Evolutionary conservation across 2,888 invertebrate species (phyloP), one percentile per base, ranked within the genome.

Genomic region (Chrysina gloriosa): DNA sequence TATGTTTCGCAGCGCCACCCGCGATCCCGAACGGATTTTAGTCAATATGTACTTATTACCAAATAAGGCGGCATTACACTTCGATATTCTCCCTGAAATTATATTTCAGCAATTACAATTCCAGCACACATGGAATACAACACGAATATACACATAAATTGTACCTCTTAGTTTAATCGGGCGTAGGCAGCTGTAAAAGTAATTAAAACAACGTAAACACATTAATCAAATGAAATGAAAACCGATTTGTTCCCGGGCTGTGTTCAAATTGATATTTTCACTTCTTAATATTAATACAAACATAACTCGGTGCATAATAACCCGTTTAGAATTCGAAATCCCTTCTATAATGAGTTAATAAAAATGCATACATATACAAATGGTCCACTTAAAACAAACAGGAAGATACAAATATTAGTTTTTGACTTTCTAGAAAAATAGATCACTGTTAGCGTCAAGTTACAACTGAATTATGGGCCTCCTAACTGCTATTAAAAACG

Each of bases 331-430:
- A 67, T 63, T 63, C 63, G 67, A 54, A 67, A 54, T 54, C 63
- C 69, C 34, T 63, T 67, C 42, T 65, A 73, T 77, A 78, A 78
- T 78, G 77, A 78, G 78, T 75, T 74, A 77, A 78, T 78, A 78
- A 78, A 78, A 78, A 78, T 78, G 77, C 77, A 75, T 75, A 75
- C 74, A 75, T 76, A 75, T 74, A 71, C 72, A 73, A 75, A 75
- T 74, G 71, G 72, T 63, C 63, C 68, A 67, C 69, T 72, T 73
- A 72, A 75, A 74, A 75, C 76, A 77, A 79, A 78, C 77, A 78
- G 78, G 77, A 78, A 78, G 78, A 78, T 77, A 78, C 77, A 76
- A 77, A 77, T 77, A 77, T 77, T 75, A 76, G 76, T 73, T 77
- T 74, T 74, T 72, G 75, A 73, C 74, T 75, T 74, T 77, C 75